Evolutionary conservation across 2,888 invertebrate species (phyloP).

Genomic region (Mythimna lalbum): DNA sequence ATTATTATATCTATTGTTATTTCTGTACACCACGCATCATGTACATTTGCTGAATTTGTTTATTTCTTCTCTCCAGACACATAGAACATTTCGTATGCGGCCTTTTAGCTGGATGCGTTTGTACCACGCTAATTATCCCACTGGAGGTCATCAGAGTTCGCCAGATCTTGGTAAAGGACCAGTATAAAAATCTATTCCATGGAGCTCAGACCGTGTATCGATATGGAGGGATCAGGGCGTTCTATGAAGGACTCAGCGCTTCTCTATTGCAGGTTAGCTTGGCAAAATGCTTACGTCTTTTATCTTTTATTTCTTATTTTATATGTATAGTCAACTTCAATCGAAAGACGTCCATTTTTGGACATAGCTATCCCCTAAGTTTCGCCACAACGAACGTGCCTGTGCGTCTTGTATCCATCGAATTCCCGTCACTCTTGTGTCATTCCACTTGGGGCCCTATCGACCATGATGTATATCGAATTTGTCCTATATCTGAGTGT

Average conservation of each 20-base stretch:
- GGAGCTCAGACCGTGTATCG: conserved; percentile 79
- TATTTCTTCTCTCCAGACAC: conserved; percentile 11
- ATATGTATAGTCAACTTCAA: too few relatives aligned
- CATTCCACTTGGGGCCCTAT: too few relatives aligned
- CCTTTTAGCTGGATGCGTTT: conserved; percentile 75
- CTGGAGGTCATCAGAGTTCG: conserved; percentile 84
- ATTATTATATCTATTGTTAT: too few relatives aligned
- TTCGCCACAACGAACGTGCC: too few relatives aligned
- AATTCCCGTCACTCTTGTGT: too few relatives aligned
- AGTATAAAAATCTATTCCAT: conserved; percentile 77
- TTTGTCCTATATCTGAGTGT: too few relatives aligned
- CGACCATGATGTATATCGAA: too few relatives aligned
- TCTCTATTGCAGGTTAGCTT: conserved; percentile 78
- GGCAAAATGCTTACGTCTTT: neutral
- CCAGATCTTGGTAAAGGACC: conserved; percentile 82
- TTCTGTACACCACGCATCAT: too few relatives aligned
- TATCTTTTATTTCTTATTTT: too few relatives aligned
- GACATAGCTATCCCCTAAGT: too few relatives aligned
- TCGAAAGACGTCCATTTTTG: too few relatives aligned
- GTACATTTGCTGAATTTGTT: neutral
- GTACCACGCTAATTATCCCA: conserved; percentile 76
- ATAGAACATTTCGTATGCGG: conserved; percentile 74
- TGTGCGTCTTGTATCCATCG: too few relatives aligned
- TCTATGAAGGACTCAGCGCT: conserved; percentile 82
- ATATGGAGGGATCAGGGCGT: conserved; percentile 79